These are phyloP conservation scores for Euproctis similis DNA, from an alignment of 2,888 invertebrate genomes.

Conservation along the genomic window DNA sequence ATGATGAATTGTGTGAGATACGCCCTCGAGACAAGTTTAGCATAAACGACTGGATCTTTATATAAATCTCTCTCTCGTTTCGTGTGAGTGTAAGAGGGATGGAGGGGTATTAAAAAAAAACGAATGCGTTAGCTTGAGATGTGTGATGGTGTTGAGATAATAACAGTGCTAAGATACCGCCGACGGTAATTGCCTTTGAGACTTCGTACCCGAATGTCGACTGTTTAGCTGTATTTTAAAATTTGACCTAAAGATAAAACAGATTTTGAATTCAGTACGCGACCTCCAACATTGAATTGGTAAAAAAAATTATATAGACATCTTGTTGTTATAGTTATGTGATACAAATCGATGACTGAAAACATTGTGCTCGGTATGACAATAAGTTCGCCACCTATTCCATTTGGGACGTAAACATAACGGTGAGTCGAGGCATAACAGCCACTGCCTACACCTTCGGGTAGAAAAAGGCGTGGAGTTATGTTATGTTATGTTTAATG, in stretches of 20 bases:
- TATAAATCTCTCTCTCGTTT: constrained; percentile 50
- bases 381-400: too few species aligned
- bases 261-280: constrained; percentile 43
- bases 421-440: too few species aligned
- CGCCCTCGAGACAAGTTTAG: constrained; percentile 64
- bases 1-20: constrained; percentile 73
- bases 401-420: too few species aligned
- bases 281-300: constrained; percentile 20
- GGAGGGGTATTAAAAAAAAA: constrained; percentile 66
- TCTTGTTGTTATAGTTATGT: too few species aligned
- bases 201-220: constrained; percentile 60
- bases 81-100: constrained; percentile 47
- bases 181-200: constrained; percentile 51
- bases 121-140: constrained; percentile 64
- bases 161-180: constrained; percentile 64
- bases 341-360: too few species aligned
- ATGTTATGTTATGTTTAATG: too few species aligned
- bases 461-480: too few species aligned
- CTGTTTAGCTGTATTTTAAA: constrained; percentile 66
- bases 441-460: too few species aligned
- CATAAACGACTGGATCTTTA: constrained; percentile 53
- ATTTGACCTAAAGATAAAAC: constrained; percentile 43
- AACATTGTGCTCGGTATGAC: too few species aligned
- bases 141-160: constrained; percentile 74
- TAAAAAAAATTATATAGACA: too few species aligned